A percentile compares a stretch with the other conserved stretches of the same genome.
These are phyloP conservation scores for Goniozus legneri DNA, from an alignment of 1,140 invertebrate genomes.

Conservation along the genomic window DNA sequence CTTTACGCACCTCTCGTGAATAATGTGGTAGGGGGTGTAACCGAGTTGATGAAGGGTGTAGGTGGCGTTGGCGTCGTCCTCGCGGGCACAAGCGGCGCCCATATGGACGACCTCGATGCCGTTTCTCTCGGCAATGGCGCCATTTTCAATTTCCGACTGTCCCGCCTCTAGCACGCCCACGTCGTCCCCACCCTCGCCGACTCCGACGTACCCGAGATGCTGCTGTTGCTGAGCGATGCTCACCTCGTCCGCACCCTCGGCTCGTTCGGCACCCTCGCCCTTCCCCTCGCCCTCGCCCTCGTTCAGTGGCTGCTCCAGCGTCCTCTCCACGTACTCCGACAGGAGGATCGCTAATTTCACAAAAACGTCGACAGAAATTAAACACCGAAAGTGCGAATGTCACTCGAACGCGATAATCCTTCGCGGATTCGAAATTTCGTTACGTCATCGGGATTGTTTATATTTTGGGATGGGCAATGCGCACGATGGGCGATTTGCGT, in stretches of 20 bases:
- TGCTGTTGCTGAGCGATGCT: conserved; percentile 27
- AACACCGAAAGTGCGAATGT: conserved; percentile 16
- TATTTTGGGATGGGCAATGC: too few relatives aligned
- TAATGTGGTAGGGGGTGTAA: conserved; percentile 26
- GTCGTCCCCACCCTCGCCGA: conserved; percentile 38
- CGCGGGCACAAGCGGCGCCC: conserved; percentile 17
- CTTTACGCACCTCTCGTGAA: conserved; percentile 31
- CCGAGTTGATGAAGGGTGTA: conserved; percentile 28
- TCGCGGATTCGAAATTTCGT: too few relatives aligned
- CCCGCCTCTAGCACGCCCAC: conserved; percentile 52
- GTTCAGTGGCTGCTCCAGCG: conserved; percentile 1
- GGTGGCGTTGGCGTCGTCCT: conserved; percentile 17
- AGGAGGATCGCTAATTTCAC: too few relatives aligned
- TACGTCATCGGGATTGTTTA: too few relatives aligned
- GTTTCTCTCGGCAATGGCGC: conserved; percentile 37
- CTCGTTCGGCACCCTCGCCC: not conserved
- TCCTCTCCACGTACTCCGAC: conserved; percentile 13
- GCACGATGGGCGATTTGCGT: too few relatives aligned
- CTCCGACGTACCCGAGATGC: conserved; percentile 29
- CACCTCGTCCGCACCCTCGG: not conserved
- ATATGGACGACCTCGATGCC: conserved; percentile 26
- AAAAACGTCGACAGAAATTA: too few relatives aligned
- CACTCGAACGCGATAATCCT: too few relatives aligned
- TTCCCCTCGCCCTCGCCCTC: conserved; percentile 1
- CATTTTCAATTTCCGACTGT: conserved; percentile 51